Evolutionary conservation across 2,797 vertebrate species (phyloP), one percentile per base, ranked within the genome.

Genomic region (Agapornis canus): DNA sequence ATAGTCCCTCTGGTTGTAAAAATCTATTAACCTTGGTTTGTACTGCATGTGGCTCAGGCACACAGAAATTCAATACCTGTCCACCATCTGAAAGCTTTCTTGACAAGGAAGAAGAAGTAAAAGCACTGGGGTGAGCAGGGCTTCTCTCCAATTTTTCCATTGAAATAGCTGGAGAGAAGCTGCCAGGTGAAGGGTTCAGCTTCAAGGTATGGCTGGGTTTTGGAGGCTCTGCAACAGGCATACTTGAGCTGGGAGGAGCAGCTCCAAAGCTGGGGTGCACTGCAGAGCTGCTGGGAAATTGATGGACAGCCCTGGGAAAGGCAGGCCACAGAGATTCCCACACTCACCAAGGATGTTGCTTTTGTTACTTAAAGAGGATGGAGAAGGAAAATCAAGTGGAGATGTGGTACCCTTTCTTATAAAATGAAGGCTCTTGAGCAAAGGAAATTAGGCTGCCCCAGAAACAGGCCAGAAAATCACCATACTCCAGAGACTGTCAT

Each of bases 11-110:
- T 77, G 88, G 92, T 92, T 12, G 6, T 82, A 77, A 94, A 90
- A 97, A 95, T 89, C 94, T 93, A 94, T 97, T 97, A 97, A 95
- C 94, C 95, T 96, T 20, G 7, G 77, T 90, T 91, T 84, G 64
- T 88, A 81, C 82, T 22, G 6, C 2, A 6, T 45, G 6, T 9
- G 43, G 82, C 68, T 96, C 75, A 73, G 79, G 57, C 64, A 1
- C 43, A 39, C 71, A 92, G 90, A 94, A 95, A 94, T 96, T 90
- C 96, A 92, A 95, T 96, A 92, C 77, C 83, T 95, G 78, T 89
- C 88, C 51, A 9, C 83, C 51, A 45, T 31, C 80, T 82, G 73
- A 91, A 92, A 95, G 47, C 86, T 95, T 56, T 88, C 69, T 84
- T 65, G 59, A 92, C 94, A 94, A 94, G 21, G 31, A 90, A 25